These are phyloP conservation scores for Rhagoletis zephyria DNA, from an alignment of 1,140 invertebrate species.

Conservation along the genomic window DNA sequence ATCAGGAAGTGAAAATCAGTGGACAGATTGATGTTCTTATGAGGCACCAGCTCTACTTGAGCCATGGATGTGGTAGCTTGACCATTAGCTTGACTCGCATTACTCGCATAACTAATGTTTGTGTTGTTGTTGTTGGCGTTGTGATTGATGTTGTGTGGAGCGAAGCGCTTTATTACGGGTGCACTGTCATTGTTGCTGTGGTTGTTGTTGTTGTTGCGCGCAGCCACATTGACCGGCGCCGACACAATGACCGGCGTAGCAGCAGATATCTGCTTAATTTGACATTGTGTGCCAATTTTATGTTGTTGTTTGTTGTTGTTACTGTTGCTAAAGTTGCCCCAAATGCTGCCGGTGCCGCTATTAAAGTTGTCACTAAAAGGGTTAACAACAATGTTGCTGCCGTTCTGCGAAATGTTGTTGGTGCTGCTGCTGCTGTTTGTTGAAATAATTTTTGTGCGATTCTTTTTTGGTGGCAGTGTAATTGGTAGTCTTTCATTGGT, in stretches of 20 bases:
- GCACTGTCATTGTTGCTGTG: constrained; percentile 37
- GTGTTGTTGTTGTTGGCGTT: constrained; percentile 47
- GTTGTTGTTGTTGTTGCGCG: constrained; percentile 42
- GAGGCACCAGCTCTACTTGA: constrained; percentile 56
- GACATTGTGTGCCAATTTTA: constrained; percentile 28
- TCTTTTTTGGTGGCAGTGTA: constrained; percentile 70
- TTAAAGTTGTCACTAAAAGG: background rate
- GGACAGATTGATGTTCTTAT: constrained; percentile 69
- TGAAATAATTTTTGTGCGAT: constrained; percentile 64
- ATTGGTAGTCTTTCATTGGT: constrained; percentile 59
- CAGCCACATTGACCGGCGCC: background rate
- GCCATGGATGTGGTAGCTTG: constrained; percentile 5
- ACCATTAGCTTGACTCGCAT: constrained; percentile 39
- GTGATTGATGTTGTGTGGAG: background rate
- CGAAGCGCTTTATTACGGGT: background rate
- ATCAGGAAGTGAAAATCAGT: constrained; percentile 70
- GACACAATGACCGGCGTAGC: constrained; percentile 58
- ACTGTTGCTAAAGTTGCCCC: background rate
- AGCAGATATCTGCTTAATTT: constrained; percentile 45
- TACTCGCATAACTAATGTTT: constrained; percentile 46
- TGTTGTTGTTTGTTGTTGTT: background rate
- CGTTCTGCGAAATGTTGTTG: constrained; percentile 14
- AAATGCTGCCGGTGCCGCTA: constrained; percentile 22
- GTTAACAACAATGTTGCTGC: constrained; percentile 15
- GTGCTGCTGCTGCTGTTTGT: constrained; percentile 43